Conservation (phyloP, 2,797 vertebrate species). For the Fringilla coelebs region DNA sequence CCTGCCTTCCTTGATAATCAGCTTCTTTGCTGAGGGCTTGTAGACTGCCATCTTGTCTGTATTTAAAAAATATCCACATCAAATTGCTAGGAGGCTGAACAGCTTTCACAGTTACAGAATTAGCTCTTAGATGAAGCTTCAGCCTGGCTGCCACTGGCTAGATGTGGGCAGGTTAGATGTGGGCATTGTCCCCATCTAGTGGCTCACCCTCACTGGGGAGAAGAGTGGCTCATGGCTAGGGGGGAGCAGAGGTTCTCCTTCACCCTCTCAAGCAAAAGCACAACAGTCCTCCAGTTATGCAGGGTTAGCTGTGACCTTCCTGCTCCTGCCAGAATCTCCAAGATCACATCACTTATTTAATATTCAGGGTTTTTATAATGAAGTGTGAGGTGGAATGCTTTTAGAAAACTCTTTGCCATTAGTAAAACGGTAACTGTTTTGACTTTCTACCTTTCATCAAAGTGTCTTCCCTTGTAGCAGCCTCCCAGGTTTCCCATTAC, state of each 20-base stretch:
- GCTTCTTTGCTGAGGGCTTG: not conserved
- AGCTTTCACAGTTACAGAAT: not conserved
- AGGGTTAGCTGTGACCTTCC: not conserved
- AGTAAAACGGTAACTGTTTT: not conserved
- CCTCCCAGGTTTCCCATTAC: not conserved
- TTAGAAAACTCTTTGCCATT: not conserved
- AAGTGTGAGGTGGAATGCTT: not conserved
- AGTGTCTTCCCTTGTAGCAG: not conserved
- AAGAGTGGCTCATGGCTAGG: not conserved
- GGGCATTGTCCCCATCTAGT: conserved; percentile 59
- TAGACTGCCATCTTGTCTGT: not conserved
- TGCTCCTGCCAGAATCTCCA: not conserved
- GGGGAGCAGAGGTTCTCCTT: not conserved
- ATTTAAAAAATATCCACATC: not conserved
- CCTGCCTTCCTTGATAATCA: not conserved
- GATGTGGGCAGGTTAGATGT: not conserved
- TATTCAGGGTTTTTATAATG: not conserved
- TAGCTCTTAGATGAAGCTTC: not conserved
- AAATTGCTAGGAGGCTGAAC: not conserved
- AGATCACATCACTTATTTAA: not conserved
- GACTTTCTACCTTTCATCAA: not conserved
- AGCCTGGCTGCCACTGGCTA: not conserved
- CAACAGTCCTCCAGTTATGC: not conserved
- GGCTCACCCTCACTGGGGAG: not conserved
- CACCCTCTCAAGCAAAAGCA: not conserved